A percentile compares a stretch with the other conserved stretches of the same genome.
phyloP scores from a whole-genome alignment of 1,140 invertebrate species.

The Eubasilissa regina region DNA sequence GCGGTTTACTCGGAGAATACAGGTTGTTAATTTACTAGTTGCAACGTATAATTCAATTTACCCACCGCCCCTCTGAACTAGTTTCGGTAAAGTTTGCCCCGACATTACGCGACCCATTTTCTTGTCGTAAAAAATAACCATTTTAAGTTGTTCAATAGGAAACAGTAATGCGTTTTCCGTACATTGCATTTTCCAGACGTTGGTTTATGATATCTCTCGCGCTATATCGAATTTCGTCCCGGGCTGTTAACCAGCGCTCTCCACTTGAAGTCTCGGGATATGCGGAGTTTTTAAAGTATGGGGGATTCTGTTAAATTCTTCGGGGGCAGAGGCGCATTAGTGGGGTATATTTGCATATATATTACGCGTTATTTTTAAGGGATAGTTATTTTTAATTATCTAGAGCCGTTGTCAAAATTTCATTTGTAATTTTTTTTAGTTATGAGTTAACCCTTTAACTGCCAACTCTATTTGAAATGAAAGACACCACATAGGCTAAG shows the following conservation, averaged over 20 bases:
- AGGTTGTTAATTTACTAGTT: too few relatives aligned
- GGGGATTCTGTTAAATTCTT: conserved; percentile 14
- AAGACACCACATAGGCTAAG: too few relatives aligned
- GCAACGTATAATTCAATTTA: too few relatives aligned
- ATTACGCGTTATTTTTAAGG: not conserved
- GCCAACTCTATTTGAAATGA: too few relatives aligned
- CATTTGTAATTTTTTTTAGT: too few relatives aligned
- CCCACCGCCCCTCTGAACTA: too few relatives aligned
- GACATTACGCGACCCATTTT: too few relatives aligned
- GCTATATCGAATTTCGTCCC: conserved; percentile 15
- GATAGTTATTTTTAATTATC: not conserved
- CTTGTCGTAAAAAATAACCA: conserved; percentile 8
- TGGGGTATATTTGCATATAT: not conserved
- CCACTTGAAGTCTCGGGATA: not conserved
- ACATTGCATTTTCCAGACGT: conserved; percentile 25
- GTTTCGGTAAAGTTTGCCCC: too few relatives aligned
- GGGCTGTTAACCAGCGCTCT: conserved; percentile 16
- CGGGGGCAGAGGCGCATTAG: too few relatives aligned
- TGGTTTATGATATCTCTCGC: conserved; percentile 25
- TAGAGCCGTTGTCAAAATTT: not conserved
- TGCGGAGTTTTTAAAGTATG: conserved; percentile 2
- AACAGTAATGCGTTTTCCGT: conserved; percentile 23
- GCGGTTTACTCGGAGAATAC: too few relatives aligned
- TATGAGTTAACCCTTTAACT: too few relatives aligned
- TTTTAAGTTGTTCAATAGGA: not conserved